These are phyloP conservation scores for Cylindroiulus punctatus DNA, from an alignment of 2,888 invertebrate genomes.

Conservation along the genomic window DNA sequence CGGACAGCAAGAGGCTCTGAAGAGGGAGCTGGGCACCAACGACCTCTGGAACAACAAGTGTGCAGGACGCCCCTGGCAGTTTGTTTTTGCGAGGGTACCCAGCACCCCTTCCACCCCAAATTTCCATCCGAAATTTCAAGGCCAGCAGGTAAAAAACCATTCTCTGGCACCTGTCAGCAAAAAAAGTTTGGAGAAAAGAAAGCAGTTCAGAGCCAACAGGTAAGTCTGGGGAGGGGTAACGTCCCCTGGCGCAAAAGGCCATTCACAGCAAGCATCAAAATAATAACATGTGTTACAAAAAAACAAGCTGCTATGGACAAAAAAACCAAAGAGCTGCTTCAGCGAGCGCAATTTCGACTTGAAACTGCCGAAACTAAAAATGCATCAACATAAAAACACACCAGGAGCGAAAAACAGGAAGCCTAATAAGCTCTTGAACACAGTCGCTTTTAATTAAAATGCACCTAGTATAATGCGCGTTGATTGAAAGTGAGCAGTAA, in stretches of 20 bases:
- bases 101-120: conserved; percentile 15
- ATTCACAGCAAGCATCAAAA: conserved; percentile 32
- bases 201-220: background rate
- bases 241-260: conserved; percentile 25
- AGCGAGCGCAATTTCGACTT: background rate
- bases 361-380: background rate
- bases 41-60: conserved; percentile 28
- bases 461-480: background rate
- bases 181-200: conserved; percentile 8
- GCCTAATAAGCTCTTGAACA: background rate
- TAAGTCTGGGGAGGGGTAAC: conserved; percentile 21
- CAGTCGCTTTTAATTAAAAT: background rate
- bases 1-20: background rate
- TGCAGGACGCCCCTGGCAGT: background rate
- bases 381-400: background rate
- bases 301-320: background rate
- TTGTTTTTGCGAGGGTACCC: background rate
- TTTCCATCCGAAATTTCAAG: conserved; percentile 11
- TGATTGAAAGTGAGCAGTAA: background rate
- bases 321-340: background rate
- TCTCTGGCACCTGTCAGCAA: background rate
- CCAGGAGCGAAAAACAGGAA: background rate
- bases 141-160: conserved; percentile 26
- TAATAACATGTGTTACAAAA: background rate
- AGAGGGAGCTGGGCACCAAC: background rate